Evolutionary conservation across 2,113 vertebrate genomes (phyloP).

Genomic region (Engraulis encrasicolus): DNA sequence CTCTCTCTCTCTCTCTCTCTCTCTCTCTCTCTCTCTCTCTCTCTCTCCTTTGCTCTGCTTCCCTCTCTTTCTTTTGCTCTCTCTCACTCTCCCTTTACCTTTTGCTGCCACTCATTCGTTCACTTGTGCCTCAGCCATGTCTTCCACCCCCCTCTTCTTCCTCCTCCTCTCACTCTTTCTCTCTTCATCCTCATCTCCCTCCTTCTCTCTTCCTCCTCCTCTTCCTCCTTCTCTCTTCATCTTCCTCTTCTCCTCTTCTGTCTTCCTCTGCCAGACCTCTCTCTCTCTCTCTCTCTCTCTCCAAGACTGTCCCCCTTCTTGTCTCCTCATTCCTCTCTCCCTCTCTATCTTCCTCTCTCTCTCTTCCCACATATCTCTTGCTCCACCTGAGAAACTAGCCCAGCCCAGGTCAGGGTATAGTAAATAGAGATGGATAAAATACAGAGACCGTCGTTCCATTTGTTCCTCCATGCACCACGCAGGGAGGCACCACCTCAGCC

Average conservation of each 20-base stretch:
- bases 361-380: conserved; percentile 35
- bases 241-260: not conserved
- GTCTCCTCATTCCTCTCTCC: conserved; percentile 12
- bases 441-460: conserved; percentile 59
- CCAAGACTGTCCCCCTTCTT: not conserved
- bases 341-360: conserved; percentile 13
- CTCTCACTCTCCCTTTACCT: not conserved
- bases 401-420: conserved; percentile 55
- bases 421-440: conserved; percentile 69
- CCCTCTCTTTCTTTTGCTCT: too few species aligned
- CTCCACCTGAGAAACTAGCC: conserved; percentile 62
- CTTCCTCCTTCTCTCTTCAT: not conserved
- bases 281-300: not conserved
- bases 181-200: too few species aligned
- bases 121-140: conserved; percentile 43
- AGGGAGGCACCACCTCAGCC: conserved; percentile 71
- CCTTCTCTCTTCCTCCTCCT: not conserved
- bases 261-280: conserved; percentile 15
- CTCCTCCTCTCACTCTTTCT: conserved; percentile 6
- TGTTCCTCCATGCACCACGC: conserved; percentile 46
- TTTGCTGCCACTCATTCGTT: not conserved
- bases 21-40: not conserved
- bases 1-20: conserved; percentile 24
- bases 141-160: conserved; percentile 37
- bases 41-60: too few species aligned